These are phyloP conservation scores for Ptycholaimellus sp. DNA, from an alignment of 2,888 invertebrate species.

Conservation along the genomic window DNA sequence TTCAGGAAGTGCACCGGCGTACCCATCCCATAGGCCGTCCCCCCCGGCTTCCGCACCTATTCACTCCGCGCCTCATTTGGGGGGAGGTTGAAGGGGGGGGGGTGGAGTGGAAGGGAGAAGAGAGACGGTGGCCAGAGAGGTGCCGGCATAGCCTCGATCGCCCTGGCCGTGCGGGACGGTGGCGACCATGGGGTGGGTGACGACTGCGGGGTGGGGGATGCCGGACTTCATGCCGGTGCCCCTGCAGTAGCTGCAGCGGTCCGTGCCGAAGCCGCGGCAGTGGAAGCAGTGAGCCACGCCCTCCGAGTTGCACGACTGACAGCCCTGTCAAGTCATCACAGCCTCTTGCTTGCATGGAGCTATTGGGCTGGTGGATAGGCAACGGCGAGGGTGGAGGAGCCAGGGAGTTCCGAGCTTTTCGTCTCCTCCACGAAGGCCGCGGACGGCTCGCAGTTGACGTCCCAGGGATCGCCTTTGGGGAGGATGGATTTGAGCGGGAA, in stretches of 20 bases:
- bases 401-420: conserved; percentile 16
- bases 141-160: conserved; percentile 18
- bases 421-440: neutral
- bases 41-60: too few relatives aligned
- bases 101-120: neutral
- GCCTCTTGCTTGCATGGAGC: neutral
- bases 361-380: conserved; percentile 1
- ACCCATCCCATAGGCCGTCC: conserved; percentile 18
- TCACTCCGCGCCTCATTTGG: too few relatives aligned
- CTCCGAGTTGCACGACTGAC: conserved; percentile 17
- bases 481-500: conserved; percentile 1
- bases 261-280: conserved; percentile 21
- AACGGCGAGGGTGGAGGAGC: conserved; percentile 13
- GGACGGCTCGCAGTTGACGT: neutral
- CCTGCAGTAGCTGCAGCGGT: conserved; percentile 22
- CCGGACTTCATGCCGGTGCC: conserved; percentile 26
- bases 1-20: conserved; percentile 24
- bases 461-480: conserved; percentile 16
- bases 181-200: conserved; percentile 24
- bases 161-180: conserved; percentile 20
- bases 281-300: conserved; percentile 22
- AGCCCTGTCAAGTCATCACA: conserved; percentile 6
- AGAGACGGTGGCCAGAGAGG: conserved; percentile 15
- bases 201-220: conserved; percentile 24
- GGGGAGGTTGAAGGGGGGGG: conserved; percentile 4